Evolutionary conservation across 2,113 vertebrate genomes (phyloP).

Genomic region (Siniperca chuatsi): DNA sequence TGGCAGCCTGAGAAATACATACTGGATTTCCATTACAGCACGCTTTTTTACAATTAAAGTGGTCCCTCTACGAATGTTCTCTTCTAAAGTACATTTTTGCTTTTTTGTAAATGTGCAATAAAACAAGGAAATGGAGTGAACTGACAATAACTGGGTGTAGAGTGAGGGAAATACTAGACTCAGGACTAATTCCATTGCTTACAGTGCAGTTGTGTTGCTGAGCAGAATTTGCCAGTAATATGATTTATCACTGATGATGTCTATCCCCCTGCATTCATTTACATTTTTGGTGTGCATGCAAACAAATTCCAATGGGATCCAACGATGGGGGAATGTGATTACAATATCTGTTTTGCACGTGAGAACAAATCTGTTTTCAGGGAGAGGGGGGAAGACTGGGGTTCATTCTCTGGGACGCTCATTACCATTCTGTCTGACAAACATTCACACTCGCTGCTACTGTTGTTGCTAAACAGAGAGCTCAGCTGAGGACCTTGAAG

Average conservation of each 20-base stretch:
- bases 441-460: conserved; percentile 58
- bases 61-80: conserved; percentile 57
- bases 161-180: conserved; percentile 45
- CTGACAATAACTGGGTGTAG: conserved; percentile 51
- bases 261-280: conserved; percentile 63
- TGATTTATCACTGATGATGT: conserved; percentile 76
- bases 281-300: conserved; percentile 64
- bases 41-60: conserved; percentile 46
- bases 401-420: conserved; percentile 67
- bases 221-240: conserved; percentile 67
- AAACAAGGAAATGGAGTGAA: conserved; percentile 64
- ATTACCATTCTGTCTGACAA: conserved; percentile 75
- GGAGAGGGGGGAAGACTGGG: conserved; percentile 33
- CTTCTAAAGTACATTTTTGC: conserved; percentile 61
- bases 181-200: conserved; percentile 68
- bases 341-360: conserved; percentile 66
- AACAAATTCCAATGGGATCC: conserved; percentile 54
- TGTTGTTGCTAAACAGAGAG: conserved; percentile 74
- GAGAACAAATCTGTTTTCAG: conserved; percentile 70
- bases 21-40: conserved; percentile 47
- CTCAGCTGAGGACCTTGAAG: conserved; percentile 78
- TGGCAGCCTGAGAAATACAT: conserved; percentile 37
- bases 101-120: conserved; percentile 75
- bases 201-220: conserved; percentile 65
- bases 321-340: conserved; percentile 49